Conservation (phyloP, 2,113 vertebrate species). For the Agelaius phoeniceus region DNA sequence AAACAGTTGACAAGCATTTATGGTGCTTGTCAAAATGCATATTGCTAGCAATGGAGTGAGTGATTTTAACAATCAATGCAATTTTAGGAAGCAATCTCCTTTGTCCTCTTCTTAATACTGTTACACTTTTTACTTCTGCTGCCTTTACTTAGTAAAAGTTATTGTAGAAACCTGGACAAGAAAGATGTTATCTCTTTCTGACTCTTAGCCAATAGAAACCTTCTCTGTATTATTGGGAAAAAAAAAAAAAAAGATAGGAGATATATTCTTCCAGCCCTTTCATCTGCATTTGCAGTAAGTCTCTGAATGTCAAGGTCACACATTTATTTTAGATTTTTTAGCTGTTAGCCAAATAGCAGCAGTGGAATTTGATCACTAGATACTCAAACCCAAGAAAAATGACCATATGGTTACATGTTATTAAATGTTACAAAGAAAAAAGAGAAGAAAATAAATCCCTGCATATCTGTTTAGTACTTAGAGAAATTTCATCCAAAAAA, state of each 20-base stretch:
- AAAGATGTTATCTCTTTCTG: background rate
- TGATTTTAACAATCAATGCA: background rate
- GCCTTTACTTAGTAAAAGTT: background rate
- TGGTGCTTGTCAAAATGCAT: background rate
- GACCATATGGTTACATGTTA: background rate
- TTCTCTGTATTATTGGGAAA: background rate
- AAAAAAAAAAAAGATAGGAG: background rate
- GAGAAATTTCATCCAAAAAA: constrained; percentile 30
- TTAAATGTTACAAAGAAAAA: constrained; percentile 2
- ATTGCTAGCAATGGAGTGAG: background rate
- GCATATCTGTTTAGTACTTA: background rate
- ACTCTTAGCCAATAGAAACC: background rate
- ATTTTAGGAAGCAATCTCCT: background rate
- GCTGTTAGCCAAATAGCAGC: background rate
- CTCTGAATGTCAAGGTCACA: background rate
- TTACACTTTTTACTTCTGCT: background rate
- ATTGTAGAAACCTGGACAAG: background rate
- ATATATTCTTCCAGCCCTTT: background rate
- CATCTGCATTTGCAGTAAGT: background rate
- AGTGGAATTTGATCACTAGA: constrained; percentile 12
- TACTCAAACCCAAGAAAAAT: background rate
- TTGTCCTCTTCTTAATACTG: background rate
- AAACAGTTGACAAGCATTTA: background rate
- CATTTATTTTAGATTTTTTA: background rate
- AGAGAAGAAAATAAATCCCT: constrained; percentile 12